phyloP scores from a whole-genome alignment of 2,888 invertebrate genomes.

The Andrena hattorfiana region DNA sequence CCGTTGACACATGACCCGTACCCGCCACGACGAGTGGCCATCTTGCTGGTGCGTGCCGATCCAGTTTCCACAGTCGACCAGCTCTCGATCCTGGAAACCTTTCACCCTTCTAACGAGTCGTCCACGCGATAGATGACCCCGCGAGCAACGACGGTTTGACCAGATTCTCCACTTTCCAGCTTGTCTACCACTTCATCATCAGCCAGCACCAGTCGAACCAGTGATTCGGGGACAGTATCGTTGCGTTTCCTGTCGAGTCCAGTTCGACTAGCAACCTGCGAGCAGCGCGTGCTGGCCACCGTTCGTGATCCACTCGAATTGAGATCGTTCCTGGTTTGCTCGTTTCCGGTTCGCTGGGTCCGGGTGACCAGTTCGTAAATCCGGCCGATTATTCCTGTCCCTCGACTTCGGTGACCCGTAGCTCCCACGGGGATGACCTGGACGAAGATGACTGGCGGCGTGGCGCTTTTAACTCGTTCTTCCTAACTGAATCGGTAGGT shows the following conservation, averaged over 20 bases:
- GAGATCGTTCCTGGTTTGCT: conserved; percentile 35
- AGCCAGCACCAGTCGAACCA: conserved; percentile 39
- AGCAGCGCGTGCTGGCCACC: conserved; percentile 72
- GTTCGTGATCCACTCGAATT: conserved; percentile 56
- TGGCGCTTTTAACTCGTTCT: conserved; percentile 55
- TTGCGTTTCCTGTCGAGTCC: conserved; percentile 20
- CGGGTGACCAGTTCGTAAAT: conserved; percentile 53
- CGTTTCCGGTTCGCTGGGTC: conserved; percentile 63
- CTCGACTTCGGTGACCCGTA: conserved; percentile 79
- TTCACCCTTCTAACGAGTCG: conserved; percentile 64
- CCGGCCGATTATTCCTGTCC: conserved; percentile 71
- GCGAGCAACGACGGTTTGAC: conserved; percentile 68
- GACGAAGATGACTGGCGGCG: conserved; percentile 55
- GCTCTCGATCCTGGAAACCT: conserved; percentile 58
- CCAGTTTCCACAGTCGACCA: conserved; percentile 47
- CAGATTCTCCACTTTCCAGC: conserved; percentile 46
- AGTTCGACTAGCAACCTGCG: conserved; percentile 65
- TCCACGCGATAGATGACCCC: conserved; percentile 72
- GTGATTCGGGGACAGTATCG: conserved; percentile 37
- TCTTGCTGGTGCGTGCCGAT: conserved; percentile 60
- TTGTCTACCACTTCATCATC: conserved; percentile 43
- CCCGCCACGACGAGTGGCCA: conserved; percentile 28
- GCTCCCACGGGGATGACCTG: conserved; percentile 81
- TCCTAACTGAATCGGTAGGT: conserved; percentile 62
- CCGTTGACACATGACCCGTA: conserved; percentile 73